phyloP scores from a whole-genome alignment of 2,113 vertebrate genomes.

The Helogale parvula region DNA sequence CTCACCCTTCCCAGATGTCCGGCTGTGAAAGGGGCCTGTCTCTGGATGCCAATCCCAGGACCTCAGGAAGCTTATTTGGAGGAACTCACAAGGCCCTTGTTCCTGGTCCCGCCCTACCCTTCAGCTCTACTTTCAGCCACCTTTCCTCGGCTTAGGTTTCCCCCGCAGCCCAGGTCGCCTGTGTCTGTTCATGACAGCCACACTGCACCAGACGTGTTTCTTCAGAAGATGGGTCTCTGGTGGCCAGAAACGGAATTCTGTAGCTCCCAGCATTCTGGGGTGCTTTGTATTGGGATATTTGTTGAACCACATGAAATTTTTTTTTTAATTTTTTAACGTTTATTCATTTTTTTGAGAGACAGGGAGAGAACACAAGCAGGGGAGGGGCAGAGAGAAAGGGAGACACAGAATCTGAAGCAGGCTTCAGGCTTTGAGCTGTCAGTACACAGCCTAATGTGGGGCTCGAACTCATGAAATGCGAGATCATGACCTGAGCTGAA shows the following conservation, averaged over 20 bases:
- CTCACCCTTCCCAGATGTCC: neutral
- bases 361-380: no score
- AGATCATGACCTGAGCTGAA: no score
- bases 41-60: neutral
- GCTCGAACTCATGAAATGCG: no score
- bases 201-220: rapidly evolving
- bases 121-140: neutral
- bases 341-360: no score
- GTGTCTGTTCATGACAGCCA: neutral
- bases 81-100: neutral
- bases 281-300: neutral
- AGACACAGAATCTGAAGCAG: no score
- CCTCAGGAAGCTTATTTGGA: neutral
- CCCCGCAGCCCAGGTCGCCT: neutral
- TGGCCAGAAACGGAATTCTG: neutral
- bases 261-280: neutral
- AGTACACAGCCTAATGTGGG: no score
- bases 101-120: neutral
- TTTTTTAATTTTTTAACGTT: no score
- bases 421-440: no score
- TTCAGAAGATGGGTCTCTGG: neutral
- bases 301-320: neutral
- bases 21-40: neutral
- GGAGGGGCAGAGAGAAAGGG: no score
- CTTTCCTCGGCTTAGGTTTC: neutral